Evolutionary conservation across 2,888 invertebrate species (phyloP).

Genomic region (Drosophila greeni): DNA sequence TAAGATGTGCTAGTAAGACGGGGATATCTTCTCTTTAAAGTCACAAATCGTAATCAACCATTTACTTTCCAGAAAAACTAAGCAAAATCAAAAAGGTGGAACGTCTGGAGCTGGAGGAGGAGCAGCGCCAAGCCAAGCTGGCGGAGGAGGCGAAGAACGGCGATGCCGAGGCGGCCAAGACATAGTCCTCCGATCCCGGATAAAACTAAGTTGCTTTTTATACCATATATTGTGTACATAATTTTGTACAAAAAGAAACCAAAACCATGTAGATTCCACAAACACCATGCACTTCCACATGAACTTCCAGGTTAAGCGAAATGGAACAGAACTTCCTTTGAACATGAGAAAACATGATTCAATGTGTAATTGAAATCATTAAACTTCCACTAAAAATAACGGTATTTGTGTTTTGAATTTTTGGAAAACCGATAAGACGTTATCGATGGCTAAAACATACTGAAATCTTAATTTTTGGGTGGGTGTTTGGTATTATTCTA

Average conservation of each 20-base stretch:
- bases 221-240: constrained; percentile 39
- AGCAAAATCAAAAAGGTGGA: constrained; percentile 82
- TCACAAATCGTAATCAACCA: neutral
- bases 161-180: constrained; percentile 58
- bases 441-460: neutral
- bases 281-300: constrained; percentile 53
- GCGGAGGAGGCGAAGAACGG: constrained; percentile 79
- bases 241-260: constrained; percentile 35
- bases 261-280: constrained; percentile 51
- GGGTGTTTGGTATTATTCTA: neutral
- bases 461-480: neutral
- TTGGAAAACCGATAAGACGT: neutral
- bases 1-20: constrained; percentile 90
- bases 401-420: neutral
- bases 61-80: constrained; percentile 81
- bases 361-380: constrained; percentile 52
- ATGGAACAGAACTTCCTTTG: constrained; percentile 36
- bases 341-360: constrained; percentile 25
- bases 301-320: constrained; percentile 54
- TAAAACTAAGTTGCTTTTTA: constrained; percentile 35
- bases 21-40: accelerated
- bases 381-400: constrained; percentile 58
- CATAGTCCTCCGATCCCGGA: constrained; percentile 44
- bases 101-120: constrained; percentile 79
- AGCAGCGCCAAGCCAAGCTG: constrained; percentile 78